phyloP scores from a whole-genome alignment of 2,888 invertebrate species.

The Pyrochroa serraticornis region DNA sequence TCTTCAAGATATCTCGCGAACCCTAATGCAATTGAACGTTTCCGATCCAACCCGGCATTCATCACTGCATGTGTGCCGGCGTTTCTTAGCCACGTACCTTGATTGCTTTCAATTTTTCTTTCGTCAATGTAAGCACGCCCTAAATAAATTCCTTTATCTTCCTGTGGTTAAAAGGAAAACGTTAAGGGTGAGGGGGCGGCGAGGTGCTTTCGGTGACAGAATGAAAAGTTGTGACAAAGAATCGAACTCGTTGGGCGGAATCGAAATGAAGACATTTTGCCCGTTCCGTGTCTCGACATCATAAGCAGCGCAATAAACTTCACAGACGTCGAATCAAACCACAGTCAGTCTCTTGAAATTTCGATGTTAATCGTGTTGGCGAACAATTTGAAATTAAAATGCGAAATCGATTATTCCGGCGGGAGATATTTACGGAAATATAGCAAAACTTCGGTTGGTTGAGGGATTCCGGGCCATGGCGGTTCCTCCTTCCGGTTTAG shows the following conservation, averaged over 20 bases:
- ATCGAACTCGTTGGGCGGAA: constrained; percentile 46
- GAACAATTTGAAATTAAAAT: constrained; percentile 25
- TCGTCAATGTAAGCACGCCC: constrained; percentile 18
- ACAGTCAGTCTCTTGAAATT: neutral
- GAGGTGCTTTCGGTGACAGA: constrained; percentile 36
- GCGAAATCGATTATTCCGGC: constrained; percentile 1
- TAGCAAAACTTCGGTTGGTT: too few species aligned
- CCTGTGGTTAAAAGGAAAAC: constrained; percentile 25
- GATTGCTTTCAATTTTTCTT: constrained; percentile 30
- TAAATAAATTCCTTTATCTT: constrained; percentile 30
- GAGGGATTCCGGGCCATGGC: too few species aligned
- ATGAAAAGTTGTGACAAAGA: constrained; percentile 53
- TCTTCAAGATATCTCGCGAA: constrained; percentile 13
- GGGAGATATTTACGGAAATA: too few species aligned
- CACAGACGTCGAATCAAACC: too few species aligned
- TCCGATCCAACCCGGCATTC: constrained; percentile 17
- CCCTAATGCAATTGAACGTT: neutral
- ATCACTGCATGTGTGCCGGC: constrained; percentile 20
- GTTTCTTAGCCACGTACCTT: constrained; percentile 12
- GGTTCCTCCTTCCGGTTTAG: constrained; percentile 4
- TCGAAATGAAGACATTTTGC: constrained; percentile 50
- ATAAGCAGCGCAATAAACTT: constrained; percentile 41
- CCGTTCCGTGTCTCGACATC: constrained; percentile 46
- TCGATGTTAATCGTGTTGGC: constrained; percentile 25
- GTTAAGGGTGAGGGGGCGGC: constrained; percentile 5